phyloP scores from a whole-genome alignment of 1,140 invertebrate species.

The Zophobas atratus region DNA sequence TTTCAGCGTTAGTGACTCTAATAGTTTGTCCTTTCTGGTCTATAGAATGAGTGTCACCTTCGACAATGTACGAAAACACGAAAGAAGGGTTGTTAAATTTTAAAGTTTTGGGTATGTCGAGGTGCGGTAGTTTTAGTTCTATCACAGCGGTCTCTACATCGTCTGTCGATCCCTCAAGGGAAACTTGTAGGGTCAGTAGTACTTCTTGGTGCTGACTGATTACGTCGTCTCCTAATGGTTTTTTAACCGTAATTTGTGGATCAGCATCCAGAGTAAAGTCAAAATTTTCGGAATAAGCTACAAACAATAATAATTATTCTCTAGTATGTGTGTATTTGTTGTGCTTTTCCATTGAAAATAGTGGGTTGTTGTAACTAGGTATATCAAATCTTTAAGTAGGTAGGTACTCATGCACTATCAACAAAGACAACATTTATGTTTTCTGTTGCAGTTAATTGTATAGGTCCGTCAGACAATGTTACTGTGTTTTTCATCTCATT shows the following conservation, averaged over 20 bases:
- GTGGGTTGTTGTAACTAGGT: no score
- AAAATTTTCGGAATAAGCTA: conserved; percentile 5
- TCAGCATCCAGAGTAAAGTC: not conserved
- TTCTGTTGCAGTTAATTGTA: not conserved
- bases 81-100: conserved; percentile 15
- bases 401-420: no score
- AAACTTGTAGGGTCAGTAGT: conserved; percentile 10
- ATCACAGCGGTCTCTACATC: not conserved
- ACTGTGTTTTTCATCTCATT: not conserved
- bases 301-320: not conserved
- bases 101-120: not conserved
- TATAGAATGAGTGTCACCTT: not conserved
- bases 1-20: not conserved
- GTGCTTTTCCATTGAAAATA: not conserved
- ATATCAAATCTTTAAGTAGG: no score
- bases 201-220: conserved; percentile 11
- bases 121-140: not conserved
- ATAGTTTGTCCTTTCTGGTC: not conserved
- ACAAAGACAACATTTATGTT: no score
- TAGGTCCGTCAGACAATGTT: not conserved
- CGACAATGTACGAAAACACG: not conserved
- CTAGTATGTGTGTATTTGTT: not conserved
- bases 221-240: not conserved
- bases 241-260: conserved; percentile 18
- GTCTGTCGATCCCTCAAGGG: not conserved